Conservation (phyloP, 2,113 vertebrate genomes). For the Cyanoderma ruficeps region DNA sequence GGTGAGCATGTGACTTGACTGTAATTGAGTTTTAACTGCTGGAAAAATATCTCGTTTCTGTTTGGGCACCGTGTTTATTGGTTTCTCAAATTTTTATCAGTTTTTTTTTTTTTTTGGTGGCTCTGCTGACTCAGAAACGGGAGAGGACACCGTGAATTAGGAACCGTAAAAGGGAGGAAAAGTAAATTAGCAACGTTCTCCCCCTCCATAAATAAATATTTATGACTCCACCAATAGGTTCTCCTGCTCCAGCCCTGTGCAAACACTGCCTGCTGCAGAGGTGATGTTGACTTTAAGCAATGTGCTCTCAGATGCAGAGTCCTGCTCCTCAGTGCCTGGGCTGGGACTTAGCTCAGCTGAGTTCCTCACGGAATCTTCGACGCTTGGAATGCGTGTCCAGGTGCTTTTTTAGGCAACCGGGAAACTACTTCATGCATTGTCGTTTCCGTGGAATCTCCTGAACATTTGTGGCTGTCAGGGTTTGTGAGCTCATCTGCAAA, state of each 20-base stretch:
- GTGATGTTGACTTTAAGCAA: neutral
- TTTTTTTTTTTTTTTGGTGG: neutral
- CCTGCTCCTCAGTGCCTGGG: neutral
- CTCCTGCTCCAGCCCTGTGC: neutral
- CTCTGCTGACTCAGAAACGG: neutral
- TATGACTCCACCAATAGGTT: neutral
- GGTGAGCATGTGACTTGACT: neutral
- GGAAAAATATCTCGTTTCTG: neutral
- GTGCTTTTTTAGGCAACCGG: neutral
- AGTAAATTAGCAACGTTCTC: neutral
- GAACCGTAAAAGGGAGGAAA: neutral
- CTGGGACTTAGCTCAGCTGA: neutral
- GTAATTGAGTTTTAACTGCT: slow-evolving; percentile 6
- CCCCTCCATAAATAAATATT: neutral
- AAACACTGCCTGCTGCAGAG: neutral
- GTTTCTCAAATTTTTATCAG: slow-evolving; percentile 9
- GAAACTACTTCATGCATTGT: neutral
- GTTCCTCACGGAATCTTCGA: neutral
- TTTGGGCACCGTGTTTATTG: neutral
- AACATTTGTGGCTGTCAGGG: neutral
- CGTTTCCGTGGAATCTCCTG: neutral
- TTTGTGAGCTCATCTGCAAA: neutral
- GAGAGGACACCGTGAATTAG: neutral
- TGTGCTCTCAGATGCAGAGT: neutral
- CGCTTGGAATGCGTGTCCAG: neutral